Evolutionary conservation across 92 coral and sea anemone species (phyloP).

Genomic region (Phenganax stokvisi): DNA sequence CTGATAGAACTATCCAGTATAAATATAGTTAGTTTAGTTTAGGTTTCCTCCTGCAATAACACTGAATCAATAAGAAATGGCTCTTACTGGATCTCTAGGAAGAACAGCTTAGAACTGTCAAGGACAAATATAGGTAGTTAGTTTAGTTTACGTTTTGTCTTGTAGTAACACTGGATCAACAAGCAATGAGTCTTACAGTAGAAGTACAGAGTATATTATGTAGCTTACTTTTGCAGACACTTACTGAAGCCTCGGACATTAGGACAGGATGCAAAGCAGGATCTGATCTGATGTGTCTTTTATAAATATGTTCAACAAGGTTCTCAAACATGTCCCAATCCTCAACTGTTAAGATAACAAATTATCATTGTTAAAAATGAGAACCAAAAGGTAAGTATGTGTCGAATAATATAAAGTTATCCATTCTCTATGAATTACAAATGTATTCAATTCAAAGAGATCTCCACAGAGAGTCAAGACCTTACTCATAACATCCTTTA

Average conservation of each 20-base stretch:
- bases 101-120: conserved; percentile 3
- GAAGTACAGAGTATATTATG: too few relatives aligned
- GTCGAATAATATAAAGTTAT: not conserved
- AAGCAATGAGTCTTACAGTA: too few relatives aligned
- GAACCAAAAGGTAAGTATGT: too few relatives aligned
- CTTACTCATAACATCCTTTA: conserved; percentile 99
- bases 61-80: not conserved
- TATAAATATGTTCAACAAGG: conserved; percentile 76
- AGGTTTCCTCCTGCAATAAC: not conserved
- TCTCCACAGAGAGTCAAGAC: not conserved
- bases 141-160: too few relatives aligned
- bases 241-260: conserved; percentile 98
- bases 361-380: not conserved
- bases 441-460: too few relatives aligned
- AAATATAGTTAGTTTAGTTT: not conserved
- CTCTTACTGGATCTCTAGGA: not conserved
- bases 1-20: too few relatives aligned
- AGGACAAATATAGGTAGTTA: too few relatives aligned
- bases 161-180: too few relatives aligned
- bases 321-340: conserved; percentile 98
- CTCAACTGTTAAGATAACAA: conserved; percentile 61
- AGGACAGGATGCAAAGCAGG: conserved; percentile 84
- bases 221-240: conserved; percentile 16
- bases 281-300: conserved; percentile 78
- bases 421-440: too few relatives aligned